phyloP scores from a whole-genome alignment of 1,140 invertebrate species.

The Macrocentrus cingulum region DNA sequence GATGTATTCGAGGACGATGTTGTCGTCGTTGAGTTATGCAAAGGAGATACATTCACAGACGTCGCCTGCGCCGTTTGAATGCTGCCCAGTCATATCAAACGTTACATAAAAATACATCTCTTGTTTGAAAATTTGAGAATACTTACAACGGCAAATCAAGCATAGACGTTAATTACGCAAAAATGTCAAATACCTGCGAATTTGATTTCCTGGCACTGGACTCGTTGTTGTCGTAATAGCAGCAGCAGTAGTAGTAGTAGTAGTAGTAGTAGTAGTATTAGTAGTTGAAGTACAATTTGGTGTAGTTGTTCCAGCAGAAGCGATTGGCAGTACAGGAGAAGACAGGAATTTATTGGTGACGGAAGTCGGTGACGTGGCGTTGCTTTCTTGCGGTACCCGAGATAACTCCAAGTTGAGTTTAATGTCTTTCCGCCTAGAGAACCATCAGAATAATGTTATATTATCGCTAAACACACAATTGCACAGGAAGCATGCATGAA shows the following conservation, averaged over 20 bases:
- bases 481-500: no score
- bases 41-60: slow-evolving; percentile 49
- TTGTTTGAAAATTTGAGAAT: no score
- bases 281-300: slow-evolving; percentile 50
- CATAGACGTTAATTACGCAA: not conserved
- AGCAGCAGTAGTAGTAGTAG: no score
- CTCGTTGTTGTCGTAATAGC: slow-evolving; percentile 55
- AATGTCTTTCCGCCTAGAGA: slow-evolving; percentile 52
- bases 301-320: slow-evolving; percentile 37
- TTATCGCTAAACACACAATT: not conserved
- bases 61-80: slow-evolving; percentile 50
- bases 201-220: slow-evolving; percentile 60
- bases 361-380: slow-evolving; percentile 49
- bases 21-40: slow-evolving; percentile 61
- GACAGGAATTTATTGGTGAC: slow-evolving; percentile 47
- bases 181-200: slow-evolving; percentile 61
- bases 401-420: slow-evolving; percentile 55
- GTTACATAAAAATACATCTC: slow-evolving; percentile 15
- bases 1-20: slow-evolving; percentile 63
- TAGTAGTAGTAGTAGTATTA: no score
- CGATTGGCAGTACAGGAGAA: slow-evolving; percentile 49
- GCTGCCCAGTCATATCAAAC: slow-evolving; percentile 48
- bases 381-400: slow-evolving; percentile 53
- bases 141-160: no score
- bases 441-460: not conserved